Percentiles rank a stretch among this genome's conserved stretches.
Conservation (phyloP, 2,888 invertebrate genomes). For the Eupeodes latifasciatus region DNA sequence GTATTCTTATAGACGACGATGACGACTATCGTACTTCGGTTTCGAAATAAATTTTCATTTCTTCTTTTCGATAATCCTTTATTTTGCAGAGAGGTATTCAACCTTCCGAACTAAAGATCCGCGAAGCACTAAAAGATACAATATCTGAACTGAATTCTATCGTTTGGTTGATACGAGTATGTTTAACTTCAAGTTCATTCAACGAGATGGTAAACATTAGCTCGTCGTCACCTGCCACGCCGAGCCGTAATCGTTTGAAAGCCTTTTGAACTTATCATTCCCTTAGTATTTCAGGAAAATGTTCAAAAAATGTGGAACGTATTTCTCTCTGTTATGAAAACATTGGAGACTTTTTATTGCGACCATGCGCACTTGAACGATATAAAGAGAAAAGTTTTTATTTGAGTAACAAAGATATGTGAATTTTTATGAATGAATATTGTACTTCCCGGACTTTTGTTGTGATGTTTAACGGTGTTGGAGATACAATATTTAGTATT, state of each 20-base stretch:
- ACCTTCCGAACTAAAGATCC: conserved; percentile 54
- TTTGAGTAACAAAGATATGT: neutral
- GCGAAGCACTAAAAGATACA: conserved; percentile 62
- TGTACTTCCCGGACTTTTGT: conserved; percentile 35
- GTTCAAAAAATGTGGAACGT: conserved; percentile 49
- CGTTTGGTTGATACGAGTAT: conserved; percentile 37
- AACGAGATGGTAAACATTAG: conserved; percentile 56
- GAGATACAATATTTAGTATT: neutral
- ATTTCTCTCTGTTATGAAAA: conserved; percentile 60
- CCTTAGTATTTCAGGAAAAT: neutral
- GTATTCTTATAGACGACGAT: no score
- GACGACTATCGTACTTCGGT: no score
- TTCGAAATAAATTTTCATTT: neutral
- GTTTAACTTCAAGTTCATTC: conserved; percentile 51
- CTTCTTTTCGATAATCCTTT: neutral
- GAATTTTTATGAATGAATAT: conserved; percentile 64
- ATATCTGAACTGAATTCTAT: conserved; percentile 27
- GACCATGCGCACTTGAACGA: conserved; percentile 33
- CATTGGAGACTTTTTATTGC: conserved; percentile 64
- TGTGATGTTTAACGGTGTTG: conserved; percentile 1
- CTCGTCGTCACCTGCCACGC: neutral
- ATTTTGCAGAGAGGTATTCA: conserved; percentile 22
- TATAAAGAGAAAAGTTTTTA: conserved; percentile 22
- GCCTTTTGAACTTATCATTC: conserved; percentile 28
- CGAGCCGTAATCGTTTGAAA: neutral